Evolutionary conservation across 2,797 vertebrate genomes (phyloP).

Genomic region (Pseudochirops cupreus): DNA sequence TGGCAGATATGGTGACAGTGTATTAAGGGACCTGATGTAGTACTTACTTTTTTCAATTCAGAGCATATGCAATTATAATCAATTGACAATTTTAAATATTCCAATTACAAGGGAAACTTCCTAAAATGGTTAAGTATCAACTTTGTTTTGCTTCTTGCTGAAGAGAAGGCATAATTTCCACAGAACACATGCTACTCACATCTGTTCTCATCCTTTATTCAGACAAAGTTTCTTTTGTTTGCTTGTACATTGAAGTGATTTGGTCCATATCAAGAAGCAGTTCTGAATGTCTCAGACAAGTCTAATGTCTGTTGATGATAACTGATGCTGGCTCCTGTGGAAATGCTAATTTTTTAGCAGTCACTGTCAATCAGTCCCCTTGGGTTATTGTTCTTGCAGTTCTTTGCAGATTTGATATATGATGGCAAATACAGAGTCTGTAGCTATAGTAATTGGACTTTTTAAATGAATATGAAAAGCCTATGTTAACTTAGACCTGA

Average conservation of each 20-base stretch:
- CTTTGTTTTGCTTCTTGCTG: background rate
- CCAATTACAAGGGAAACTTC: background rate
- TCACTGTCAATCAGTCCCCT: conserved; percentile 70
- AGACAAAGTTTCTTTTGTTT: conserved; percentile 61
- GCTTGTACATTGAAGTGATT: conserved; percentile 52
- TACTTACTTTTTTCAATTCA: background rate
- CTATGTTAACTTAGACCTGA: conserved; percentile 56
- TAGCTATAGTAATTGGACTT: conserved; percentile 60
- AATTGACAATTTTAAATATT: conserved; percentile 41
- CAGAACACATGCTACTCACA: background rate
- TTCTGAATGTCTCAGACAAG: conserved; percentile 69
- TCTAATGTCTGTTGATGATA: conserved; percentile 64
- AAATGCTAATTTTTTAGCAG: conserved; percentile 81
- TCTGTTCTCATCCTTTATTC: conserved; percentile 31
- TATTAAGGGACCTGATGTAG: background rate
- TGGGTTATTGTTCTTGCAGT: conserved; percentile 64
- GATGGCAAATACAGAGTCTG: conserved; percentile 57
- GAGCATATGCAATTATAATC: background rate
- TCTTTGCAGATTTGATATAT: conserved; percentile 50
- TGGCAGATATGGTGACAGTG: background rate
- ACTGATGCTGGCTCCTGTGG: conserved; percentile 78
- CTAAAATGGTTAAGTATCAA: conserved; percentile 27
- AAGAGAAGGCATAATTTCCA: background rate
- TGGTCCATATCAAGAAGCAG: conserved; percentile 60
- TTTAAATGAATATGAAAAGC: conserved; percentile 39